phyloP scores from a whole-genome alignment of 2,113 vertebrate species.

The Chaetodon trifascialis region DNA sequence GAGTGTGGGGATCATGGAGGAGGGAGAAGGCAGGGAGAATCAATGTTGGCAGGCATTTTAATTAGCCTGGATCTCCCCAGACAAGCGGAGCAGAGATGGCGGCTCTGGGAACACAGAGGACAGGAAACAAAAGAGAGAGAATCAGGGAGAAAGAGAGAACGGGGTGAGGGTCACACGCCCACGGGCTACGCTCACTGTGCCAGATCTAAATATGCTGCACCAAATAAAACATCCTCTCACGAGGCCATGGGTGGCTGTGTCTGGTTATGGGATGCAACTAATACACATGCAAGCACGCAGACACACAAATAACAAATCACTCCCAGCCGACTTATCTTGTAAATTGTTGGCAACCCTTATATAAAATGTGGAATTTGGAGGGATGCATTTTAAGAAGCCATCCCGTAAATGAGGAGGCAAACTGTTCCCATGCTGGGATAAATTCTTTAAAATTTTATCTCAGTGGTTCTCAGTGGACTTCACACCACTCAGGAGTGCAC shows the following conservation, averaged over 20 bases:
- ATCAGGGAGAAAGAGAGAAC: constrained; percentile 13
- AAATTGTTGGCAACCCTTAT: constrained; percentile 57
- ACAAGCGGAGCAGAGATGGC: constrained; percentile 45
- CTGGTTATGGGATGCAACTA: constrained; percentile 55
- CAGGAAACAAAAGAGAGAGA: constrained; percentile 70
- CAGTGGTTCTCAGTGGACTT: constrained; percentile 32
- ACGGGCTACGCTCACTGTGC: constrained; percentile 47
- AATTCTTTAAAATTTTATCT: constrained; percentile 57
- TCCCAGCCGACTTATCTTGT: constrained; percentile 72
- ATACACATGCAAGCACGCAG: constrained; percentile 39
- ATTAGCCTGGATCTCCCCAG: constrained; percentile 69
- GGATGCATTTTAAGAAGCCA: constrained; percentile 42
- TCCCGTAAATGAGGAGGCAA: constrained; percentile 40
- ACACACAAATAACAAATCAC: constrained; percentile 48
- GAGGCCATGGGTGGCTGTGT: constrained; percentile 57
- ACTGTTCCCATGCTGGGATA: constrained; percentile 58
- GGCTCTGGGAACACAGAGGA: constrained; percentile 64
- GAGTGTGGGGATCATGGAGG: constrained; percentile 34
- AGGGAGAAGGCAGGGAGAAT: constrained; percentile 52
- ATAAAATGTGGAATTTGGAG: constrained; percentile 65
- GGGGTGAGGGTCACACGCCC: constrained; percentile 50
- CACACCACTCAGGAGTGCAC: constrained; percentile 32
- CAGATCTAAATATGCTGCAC: constrained; percentile 71
- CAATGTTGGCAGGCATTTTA: constrained; percentile 73
- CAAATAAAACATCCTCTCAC: constrained; percentile 77